Evolutionary conservation across 53 echinoderm and acorn worm genomes (phyloP).

Genomic region (Arbacia lixula): DNA sequence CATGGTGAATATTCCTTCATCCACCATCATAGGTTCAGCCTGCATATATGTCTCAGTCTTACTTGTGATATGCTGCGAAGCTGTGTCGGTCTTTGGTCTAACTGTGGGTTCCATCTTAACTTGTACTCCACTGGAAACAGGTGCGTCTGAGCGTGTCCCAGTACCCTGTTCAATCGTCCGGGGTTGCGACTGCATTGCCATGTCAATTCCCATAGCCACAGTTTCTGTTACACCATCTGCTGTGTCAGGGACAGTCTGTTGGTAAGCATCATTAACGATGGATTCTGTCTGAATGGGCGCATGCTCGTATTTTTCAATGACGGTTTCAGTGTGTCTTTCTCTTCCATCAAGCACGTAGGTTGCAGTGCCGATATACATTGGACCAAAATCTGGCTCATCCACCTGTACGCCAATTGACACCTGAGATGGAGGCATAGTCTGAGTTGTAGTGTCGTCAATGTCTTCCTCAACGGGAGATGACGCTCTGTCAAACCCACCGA

Average conservation of each 20-base stretch:
- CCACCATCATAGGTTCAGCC: slow-evolving; percentile 64
- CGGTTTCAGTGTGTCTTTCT: slow-evolving; percentile 29
- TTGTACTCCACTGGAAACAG: slow-evolving; percentile 61
- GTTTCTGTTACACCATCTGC: slow-evolving; percentile 68
- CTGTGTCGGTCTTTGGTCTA: slow-evolving; percentile 39
- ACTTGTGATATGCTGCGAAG: slow-evolving; percentile 55
- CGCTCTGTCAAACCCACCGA: slow-evolving; percentile 26
- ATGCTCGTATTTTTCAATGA: neutral
- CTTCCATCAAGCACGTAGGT: slow-evolving; percentile 44
- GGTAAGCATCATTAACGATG: slow-evolving; percentile 47
- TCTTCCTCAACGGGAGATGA: slow-evolving; percentile 38
- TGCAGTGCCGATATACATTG: slow-evolving; percentile 20
- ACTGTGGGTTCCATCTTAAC: slow-evolving; percentile 47
- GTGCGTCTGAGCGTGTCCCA: slow-evolving; percentile 29
- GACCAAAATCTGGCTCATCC: slow-evolving; percentile 47
- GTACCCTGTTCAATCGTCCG: slow-evolving; percentile 73
- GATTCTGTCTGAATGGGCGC: neutral
- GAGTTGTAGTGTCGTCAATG: slow-evolving; percentile 39
- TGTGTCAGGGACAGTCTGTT: slow-evolving; percentile 51
- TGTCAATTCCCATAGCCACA: slow-evolving; percentile 53
- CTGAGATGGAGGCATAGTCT: slow-evolving; percentile 21
- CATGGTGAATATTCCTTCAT: slow-evolving; percentile 58
- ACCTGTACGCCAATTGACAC: slow-evolving; percentile 48
- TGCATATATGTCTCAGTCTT: slow-evolving; percentile 56
- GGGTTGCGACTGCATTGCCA: slow-evolving; percentile 64